Conservation (phyloP, 1,140 invertebrate species). For the Cheumatopsyche charites region DNA sequence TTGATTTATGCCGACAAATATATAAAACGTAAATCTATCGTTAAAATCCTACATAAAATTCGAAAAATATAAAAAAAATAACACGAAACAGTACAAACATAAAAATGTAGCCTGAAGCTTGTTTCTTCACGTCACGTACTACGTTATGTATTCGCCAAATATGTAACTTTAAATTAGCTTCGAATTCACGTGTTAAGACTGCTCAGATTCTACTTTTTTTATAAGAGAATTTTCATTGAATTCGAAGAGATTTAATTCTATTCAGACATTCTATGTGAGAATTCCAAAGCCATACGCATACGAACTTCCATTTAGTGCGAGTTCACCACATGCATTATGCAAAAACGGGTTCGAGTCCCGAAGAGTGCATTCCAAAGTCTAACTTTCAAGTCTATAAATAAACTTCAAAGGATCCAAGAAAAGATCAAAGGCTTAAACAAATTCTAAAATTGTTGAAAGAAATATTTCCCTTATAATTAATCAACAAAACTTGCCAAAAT, state of each 20-base stretch:
- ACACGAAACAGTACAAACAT: too few relatives aligned
- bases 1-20: too few relatives aligned
- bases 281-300: background rate
- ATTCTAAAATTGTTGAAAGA: too few relatives aligned
- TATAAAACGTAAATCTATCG: too few relatives aligned
- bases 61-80: too few relatives aligned
- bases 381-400: too few relatives aligned
- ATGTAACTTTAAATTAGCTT: background rate
- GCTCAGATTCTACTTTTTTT: background rate
- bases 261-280: background rate
- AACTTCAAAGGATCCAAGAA: too few relatives aligned
- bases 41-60: too few relatives aligned
- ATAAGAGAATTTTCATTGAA: background rate
- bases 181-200: background rate
- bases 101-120: background rate
- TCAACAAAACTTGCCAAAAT: too few relatives aligned
- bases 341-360: conserved; percentile 8
- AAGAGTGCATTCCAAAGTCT: conserved; percentile 1
- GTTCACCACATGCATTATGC: conserved; percentile 14
- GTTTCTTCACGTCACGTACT: background rate
- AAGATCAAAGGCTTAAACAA: too few relatives aligned
- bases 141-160: background rate
- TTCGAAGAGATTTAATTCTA: background rate
- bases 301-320: background rate
- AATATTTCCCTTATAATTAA: too few relatives aligned